These are phyloP conservation scores for Aix galericulata DNA, from an alignment of 2,113 vertebrate species.

Conservation along the genomic window DNA sequence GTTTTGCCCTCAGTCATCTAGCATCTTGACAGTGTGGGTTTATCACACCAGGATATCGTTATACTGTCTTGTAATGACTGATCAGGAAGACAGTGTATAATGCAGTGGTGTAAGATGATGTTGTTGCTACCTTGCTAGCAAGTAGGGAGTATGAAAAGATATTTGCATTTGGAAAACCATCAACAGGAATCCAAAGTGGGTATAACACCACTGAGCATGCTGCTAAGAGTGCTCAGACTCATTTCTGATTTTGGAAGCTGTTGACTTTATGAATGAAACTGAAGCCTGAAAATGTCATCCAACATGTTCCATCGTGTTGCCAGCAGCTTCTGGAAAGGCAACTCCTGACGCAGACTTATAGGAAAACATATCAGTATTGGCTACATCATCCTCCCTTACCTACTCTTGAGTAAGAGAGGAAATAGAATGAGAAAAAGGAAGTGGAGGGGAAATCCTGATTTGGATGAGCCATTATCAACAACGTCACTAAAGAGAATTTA, in stretches of 20 bases:
- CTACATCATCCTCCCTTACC: not conserved
- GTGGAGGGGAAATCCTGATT: not conserved
- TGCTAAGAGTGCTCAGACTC: fast-evolving
- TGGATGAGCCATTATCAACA: not conserved
- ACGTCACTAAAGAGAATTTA: not conserved
- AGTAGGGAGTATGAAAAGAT: not conserved
- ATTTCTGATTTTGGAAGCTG: not conserved
- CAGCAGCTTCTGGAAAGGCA: not conserved
- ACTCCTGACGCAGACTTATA: not conserved
- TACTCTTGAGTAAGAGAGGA: not conserved
- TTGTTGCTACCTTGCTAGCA: not conserved
- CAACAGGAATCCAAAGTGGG: not conserved
- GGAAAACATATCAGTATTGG: not conserved
- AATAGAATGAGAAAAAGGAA: not conserved
- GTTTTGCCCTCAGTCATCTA: not conserved
- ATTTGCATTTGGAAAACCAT: not conserved
- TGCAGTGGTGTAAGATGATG: not conserved
- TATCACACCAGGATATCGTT: not conserved
- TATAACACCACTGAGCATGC: not conserved
- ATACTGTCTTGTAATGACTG: no score
- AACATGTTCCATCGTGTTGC: not conserved
- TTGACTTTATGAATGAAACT: not conserved
- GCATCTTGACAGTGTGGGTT: not conserved
- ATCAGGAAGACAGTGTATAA: not conserved
- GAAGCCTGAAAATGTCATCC: not conserved